phyloP scores from a whole-genome alignment of 2,888 invertebrate genomes.

The Thelaira solivaga region DNA sequence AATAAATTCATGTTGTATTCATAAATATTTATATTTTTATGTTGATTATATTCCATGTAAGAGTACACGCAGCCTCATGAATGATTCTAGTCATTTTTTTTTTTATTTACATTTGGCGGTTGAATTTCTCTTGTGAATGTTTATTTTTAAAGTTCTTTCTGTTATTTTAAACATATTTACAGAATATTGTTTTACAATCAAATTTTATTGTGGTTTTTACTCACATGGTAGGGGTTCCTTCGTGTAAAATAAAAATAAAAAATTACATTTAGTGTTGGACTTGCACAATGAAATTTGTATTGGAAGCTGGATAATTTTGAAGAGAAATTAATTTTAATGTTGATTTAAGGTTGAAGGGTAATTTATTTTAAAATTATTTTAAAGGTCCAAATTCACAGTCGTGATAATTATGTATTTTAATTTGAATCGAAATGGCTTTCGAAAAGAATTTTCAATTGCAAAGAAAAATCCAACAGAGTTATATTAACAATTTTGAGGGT shows the following conservation, averaged over 20 bases:
- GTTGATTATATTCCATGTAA: neutral
- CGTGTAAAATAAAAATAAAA: too few species aligned
- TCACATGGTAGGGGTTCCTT: neutral
- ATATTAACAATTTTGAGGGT: too few species aligned
- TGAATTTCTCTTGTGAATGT: conserved; percentile 40
- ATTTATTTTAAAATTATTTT: too few species aligned
- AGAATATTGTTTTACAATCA: neutral
- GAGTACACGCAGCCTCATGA: neutral
- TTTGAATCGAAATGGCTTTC: too few species aligned
- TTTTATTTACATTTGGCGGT: conserved; percentile 27
- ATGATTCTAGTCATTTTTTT: neutral
- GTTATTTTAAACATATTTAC: conserved; percentile 13
- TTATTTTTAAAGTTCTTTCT: conserved; percentile 2
- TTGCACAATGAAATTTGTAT: conserved; percentile 45
- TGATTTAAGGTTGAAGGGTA: too few species aligned
- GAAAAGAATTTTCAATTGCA: too few species aligned
- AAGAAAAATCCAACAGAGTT: too few species aligned
- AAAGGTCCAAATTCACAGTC: too few species aligned
- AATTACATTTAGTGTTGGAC: too few species aligned
- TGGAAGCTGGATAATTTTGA: conserved; percentile 8
- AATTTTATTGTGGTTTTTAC: conserved; percentile 5
- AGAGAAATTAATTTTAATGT: too few species aligned
- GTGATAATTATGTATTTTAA: too few species aligned
- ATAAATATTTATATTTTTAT: too few species aligned
- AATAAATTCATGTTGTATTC: neutral